Percentiles rank a stretch among this genome's conserved stretches.
Conservation (phyloP, 2,113 vertebrate genomes). For the Hemibagrus wyckioides region DNA sequence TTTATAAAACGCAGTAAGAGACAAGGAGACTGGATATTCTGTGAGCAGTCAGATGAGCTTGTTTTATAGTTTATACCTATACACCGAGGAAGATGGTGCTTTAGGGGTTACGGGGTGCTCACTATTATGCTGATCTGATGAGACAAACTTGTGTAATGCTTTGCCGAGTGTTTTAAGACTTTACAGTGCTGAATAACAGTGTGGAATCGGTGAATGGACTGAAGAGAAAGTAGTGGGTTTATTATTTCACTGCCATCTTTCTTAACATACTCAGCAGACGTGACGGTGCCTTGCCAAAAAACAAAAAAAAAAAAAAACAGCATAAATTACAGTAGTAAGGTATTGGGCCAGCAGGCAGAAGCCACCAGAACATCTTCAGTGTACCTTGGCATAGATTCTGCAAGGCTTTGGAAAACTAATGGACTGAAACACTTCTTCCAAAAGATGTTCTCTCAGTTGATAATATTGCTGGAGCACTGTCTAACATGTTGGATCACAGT, state of each 20-base stretch:
- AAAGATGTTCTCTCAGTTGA: neutral
- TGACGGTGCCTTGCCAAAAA: too few species aligned
- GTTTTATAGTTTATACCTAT: neutral
- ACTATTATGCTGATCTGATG: neutral
- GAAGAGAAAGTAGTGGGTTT: neutral
- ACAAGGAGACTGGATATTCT: neutral
- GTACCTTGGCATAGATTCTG: neutral
- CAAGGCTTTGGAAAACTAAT: neutral
- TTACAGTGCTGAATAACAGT: neutral
- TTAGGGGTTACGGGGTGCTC: neutral
- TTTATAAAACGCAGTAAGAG: neutral
- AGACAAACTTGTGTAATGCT: neutral
- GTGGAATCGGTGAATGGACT: neutral
- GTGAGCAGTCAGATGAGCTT: neutral
- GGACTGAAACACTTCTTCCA: neutral
- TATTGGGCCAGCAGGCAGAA: neutral
- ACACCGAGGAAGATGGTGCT: neutral
- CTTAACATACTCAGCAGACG: neutral
- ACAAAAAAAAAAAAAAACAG: neutral
- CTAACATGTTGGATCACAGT: neutral
- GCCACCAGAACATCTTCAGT: neutral
- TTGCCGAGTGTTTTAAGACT: neutral
- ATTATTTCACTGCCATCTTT: neutral
- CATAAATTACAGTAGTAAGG: neutral
- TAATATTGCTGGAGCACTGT: neutral